A percentile compares a stretch with the other conserved stretches of the same genome.
Conservation (phyloP, 2,113 vertebrate genomes). For the Amphiprion percula region DNA sequence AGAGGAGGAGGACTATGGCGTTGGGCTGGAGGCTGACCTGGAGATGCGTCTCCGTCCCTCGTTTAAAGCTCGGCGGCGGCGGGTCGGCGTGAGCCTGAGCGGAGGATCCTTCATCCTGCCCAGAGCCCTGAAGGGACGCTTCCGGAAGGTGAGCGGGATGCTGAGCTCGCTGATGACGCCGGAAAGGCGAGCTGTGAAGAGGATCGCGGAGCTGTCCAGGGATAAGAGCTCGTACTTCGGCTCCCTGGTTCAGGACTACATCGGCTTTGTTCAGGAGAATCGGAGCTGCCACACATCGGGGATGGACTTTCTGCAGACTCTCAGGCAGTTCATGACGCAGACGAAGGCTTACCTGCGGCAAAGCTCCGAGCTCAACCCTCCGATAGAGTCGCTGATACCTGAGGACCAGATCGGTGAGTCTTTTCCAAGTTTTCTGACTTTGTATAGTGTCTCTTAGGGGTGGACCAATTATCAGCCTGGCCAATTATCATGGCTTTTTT, state of each 20-base stretch:
- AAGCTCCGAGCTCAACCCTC: constrained; percentile 95
- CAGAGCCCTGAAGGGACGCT: constrained; percentile 90
- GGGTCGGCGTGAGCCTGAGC: constrained; percentile 67
- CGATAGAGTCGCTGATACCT: constrained; percentile 94
- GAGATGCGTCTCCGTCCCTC: constrained; percentile 88
- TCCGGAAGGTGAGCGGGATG: constrained; percentile 92
- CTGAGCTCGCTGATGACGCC: constrained; percentile 95
- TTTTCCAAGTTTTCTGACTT: not conserved
- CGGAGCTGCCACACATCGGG: constrained; percentile 92
- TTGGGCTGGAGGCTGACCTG: constrained; percentile 90
- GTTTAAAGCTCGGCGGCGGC: constrained; percentile 87
- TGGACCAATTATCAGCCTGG: too few relatives aligned
- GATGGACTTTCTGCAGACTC: constrained; percentile 92
- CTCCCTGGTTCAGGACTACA: constrained; percentile 95
- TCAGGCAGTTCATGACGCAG: constrained; percentile 97
- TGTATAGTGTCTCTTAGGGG: not conserved
- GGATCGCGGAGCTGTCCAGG: constrained; percentile 89
- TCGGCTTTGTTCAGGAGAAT: constrained; percentile 95
- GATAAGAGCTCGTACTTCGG: constrained; percentile 96
- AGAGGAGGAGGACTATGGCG: constrained; percentile 91
- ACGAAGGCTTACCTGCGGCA: constrained; percentile 97
- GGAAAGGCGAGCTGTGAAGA: constrained; percentile 90
- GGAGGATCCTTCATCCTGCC: constrained; percentile 89
- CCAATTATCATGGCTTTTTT: too few relatives aligned
- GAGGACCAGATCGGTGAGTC: constrained; percentile 96